Evolutionary conservation across 2,797 vertebrate species (phyloP), one percentile per base, ranked within the genome.

Genomic region (Premnoplex brunnescens): DNA sequence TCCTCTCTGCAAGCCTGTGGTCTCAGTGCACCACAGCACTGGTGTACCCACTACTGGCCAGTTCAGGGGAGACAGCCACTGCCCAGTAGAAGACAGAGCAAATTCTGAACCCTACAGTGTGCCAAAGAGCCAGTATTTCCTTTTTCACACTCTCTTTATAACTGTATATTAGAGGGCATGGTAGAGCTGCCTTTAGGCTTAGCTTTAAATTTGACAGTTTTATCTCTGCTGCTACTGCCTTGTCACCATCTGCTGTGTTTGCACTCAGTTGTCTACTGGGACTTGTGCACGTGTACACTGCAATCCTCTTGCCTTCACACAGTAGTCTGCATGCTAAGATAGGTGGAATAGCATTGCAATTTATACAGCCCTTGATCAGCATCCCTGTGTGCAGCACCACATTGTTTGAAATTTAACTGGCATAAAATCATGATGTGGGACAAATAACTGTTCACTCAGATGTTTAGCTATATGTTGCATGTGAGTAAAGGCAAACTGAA

Each of bases 211-310:
- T 48, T 82, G 46, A 73, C 2, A 7, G 37, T 59, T 94, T 95
- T 92, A 79, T 75, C 64, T 94, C 39, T 82, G 55, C 59, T 90
- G 56, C 69, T 92, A 13, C 43, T 92, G 74, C 63, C 37, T 92
- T 77, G 67, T 82, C 86, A 85, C 81, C 92, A 94, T 92, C 89
- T 94, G 80, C 85, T 93, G n/a, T 81, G 44, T 78, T 96, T 93
- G 59, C 51, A 60, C 55, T 88, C 88, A 21, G 32, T 14, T 77
- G 56, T 91, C 85, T 87, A 0, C 43, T 76, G 83, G 74, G 74
- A 71, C 77, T 86, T 54, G 39, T 49, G 54, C 67, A 79, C 0
- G 0, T 60, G 44, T 46, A 18, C 9, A 3, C 43, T 56, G 62
- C 39, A 84, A 36, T 73, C 46, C 66, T 91, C 59, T 43, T 84